Conservation (phyloP, 2,888 invertebrate species). For the Argynnis bischoffii region DNA sequence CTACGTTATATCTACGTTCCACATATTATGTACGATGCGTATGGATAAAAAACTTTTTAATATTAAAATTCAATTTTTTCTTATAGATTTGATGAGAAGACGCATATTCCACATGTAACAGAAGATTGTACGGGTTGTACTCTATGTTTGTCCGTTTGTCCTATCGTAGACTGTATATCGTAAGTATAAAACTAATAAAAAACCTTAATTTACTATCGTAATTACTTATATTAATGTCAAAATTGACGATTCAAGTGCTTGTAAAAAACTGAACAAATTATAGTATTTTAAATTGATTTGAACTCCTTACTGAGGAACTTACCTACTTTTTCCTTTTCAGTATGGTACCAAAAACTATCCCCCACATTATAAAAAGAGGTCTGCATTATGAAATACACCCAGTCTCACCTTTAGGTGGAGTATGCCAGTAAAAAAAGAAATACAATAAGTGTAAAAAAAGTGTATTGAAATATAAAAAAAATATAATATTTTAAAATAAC, state of each 20-base stretch:
- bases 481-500: slow-evolving; percentile 36
- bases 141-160: slow-evolving; percentile 97
- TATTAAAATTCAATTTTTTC: neutral
- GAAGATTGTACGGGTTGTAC: slow-evolving; percentile 97
- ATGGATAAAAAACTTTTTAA: no score
- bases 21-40: no score
- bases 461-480: slow-evolving; percentile 39
- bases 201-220: no score
- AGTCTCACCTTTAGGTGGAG: slow-evolving; percentile 62
- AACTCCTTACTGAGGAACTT: neutral
- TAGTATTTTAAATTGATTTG: neutral
- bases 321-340: slow-evolving; percentile 75
- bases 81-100: slow-evolving; percentile 89
- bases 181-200: slow-evolving; percentile 72
- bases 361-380: slow-evolving; percentile 94
- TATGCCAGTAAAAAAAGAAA: slow-evolving; percentile 59
- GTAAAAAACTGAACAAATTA: neutral
- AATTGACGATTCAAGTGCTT: no score
- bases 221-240: no score
- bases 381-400: slow-evolving; percentile 63
- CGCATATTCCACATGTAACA: slow-evolving; percentile 95
- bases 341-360: slow-evolving; percentile 94
- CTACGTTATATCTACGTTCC: no score
- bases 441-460: slow-evolving; percentile 20
- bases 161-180: slow-evolving; percentile 98